Evolutionary conservation across 2,888 invertebrate genomes (phyloP).

Genomic region (Eumerus sabulonum): DNA sequence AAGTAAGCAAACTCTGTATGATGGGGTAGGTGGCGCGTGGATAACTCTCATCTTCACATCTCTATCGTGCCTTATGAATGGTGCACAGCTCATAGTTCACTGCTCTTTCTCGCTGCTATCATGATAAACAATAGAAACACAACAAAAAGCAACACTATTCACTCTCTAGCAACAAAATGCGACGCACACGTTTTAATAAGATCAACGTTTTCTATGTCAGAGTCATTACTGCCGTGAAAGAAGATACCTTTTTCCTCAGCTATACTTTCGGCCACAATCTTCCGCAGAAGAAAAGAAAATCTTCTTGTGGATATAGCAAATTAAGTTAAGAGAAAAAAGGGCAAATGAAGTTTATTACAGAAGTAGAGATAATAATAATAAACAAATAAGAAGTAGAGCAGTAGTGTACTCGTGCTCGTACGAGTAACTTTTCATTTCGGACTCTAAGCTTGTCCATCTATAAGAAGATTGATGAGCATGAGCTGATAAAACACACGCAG

Average conservation of each 20-base stretch:
- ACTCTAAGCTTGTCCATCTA: conserved; percentile 6
- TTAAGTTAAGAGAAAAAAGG: conserved; percentile 47
- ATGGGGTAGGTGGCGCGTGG: conserved; percentile 1
- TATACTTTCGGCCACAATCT: conserved; percentile 44
- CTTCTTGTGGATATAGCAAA: conserved; percentile 28
- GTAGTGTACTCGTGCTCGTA: no score
- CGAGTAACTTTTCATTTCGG: conserved; percentile 23
- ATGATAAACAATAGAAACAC: conserved; percentile 2
- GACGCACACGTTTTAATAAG: conserved; percentile 52
- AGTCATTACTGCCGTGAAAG: conserved; percentile 56
- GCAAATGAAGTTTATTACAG: conserved; percentile 22
- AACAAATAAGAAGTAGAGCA: no score
- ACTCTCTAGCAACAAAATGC: conserved; percentile 50
- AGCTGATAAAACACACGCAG: conserved; percentile 8
- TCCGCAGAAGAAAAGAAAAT: conserved; percentile 36
- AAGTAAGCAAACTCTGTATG: no score
- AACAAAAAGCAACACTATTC: conserved; percentile 17
- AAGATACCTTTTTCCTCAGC: conserved; percentile 18
- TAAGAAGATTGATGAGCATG: no score
- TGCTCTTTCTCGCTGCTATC: conserved; percentile 18
- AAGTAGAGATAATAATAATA: no score
- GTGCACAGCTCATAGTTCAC: conserved; percentile 49
- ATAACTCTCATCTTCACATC: conserved; percentile 37
- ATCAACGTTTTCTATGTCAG: conserved; percentile 67
- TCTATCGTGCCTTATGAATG: neutral